Base-by-base conservation (phyloP, 2,888 invertebrate species). In the Dasypogon diadema region DNA sequence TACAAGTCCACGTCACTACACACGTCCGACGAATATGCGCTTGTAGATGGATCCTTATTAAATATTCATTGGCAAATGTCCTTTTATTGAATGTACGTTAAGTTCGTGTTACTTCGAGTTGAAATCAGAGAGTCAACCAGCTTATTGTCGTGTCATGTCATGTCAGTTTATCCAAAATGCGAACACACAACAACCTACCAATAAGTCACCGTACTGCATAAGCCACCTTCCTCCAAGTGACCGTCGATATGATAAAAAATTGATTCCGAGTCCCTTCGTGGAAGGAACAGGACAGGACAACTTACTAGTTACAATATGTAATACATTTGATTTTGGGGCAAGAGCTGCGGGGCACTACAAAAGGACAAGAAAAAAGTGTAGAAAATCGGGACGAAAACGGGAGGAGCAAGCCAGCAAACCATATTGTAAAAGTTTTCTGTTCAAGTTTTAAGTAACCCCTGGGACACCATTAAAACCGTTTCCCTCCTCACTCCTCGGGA, bases 61-160 rank as follows among this genome's bases (percentile, higher is more conserved):
- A 77, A 77, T 77, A 77, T 77, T 77, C 76, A 77, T 75, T 77
- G 77, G 77, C 54, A 75, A 77, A 76, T 77, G 76, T 60, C 74
- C 76, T 75, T 77, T 77, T 77, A 77, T 77, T 77, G 77, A 77
- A 77, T 77, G 76, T 74, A 76, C 68, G 76, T 74, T 74, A 76
- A 76, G 60, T 75, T 77, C 74, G 68, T 76, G 76, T 74, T 77
- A 74, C 63, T 77, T 74, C 54, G 63, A 77, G 60, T 76, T 60
- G 77, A 77, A 77, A 77, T 77, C 76, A 74, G 74, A 56, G 70
- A 72, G 70, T 72, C 54, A 75, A 37, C 74, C 70, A 56, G 68
- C 75, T 80, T 80, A 79, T 80, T 79, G 79, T 78, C 79, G 78
- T 79, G 79, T 80, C 78, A 78, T 80, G 80, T 80, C 79, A 79